These are phyloP conservation scores for Drosophila pseudotakahashii DNA, from an alignment of 2,888 invertebrate species.

Conservation along the genomic window DNA sequence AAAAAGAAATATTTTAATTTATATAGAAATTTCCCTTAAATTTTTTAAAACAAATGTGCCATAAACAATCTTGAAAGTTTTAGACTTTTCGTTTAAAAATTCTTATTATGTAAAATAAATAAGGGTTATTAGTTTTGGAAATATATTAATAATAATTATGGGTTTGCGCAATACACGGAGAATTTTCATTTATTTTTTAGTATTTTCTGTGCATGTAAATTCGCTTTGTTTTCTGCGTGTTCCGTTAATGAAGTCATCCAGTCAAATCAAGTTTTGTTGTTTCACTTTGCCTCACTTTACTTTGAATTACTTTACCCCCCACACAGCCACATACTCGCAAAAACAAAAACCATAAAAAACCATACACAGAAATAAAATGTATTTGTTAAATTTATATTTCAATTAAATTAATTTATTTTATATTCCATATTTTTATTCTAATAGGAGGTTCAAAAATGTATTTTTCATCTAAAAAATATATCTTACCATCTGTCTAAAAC, in stretches of 20 bases:
- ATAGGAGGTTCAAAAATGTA: too few relatives aligned
- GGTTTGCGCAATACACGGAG: background rate
- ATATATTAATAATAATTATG: slow-evolving; percentile 4
- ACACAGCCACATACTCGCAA: slow-evolving; percentile 12
- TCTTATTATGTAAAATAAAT: background rate
- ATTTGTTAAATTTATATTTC: too few relatives aligned
- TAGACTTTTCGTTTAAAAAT: background rate
- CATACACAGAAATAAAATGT: slow-evolving; percentile 2
- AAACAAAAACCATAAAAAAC: slow-evolving; percentile 1
- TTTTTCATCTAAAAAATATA: too few relatives aligned
- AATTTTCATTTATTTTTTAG: background rate
- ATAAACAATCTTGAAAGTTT: too few relatives aligned
- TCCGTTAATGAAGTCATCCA: slow-evolving; percentile 74
- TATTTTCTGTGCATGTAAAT: slow-evolving; percentile 13
- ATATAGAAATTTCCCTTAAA: too few relatives aligned
- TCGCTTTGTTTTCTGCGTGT: slow-evolving; percentile 37
- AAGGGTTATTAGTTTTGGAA: background rate
- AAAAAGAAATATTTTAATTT: background rate
- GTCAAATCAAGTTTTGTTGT: slow-evolving; percentile 61
- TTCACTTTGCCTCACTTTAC: slow-evolving; percentile 28
- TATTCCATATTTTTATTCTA: too few relatives aligned
- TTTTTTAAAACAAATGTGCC: too few relatives aligned
- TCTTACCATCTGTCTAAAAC: too few relatives aligned
- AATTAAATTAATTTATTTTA: background rate
- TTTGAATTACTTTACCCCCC: slow-evolving; percentile 33